phyloP scores from a whole-genome alignment of 2,888 invertebrate species.

The Platynereis dumerilii region DNA sequence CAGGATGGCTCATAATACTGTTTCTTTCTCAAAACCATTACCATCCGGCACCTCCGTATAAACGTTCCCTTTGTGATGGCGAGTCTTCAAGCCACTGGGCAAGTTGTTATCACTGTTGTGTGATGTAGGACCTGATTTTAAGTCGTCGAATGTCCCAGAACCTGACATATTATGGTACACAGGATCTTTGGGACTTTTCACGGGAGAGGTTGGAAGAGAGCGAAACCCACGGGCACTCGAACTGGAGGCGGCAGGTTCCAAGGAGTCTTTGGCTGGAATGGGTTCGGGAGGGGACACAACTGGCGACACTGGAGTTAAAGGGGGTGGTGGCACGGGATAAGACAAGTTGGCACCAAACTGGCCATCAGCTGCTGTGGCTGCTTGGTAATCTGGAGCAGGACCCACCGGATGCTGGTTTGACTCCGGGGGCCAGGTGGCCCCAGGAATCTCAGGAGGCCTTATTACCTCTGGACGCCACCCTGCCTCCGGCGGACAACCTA shows the following conservation, averaged over 20 bases:
- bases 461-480: background rate
- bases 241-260: background rate
- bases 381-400: background rate
- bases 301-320: constrained; percentile 11
- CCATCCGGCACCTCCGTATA: constrained; percentile 20
- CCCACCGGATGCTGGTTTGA: background rate
- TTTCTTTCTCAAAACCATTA: constrained; percentile 20
- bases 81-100: constrained; percentile 8
- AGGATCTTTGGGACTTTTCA: constrained; percentile 14
- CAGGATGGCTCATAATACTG: constrained; percentile 21
- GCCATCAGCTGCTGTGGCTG: background rate
- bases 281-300: constrained; percentile 1
- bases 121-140: background rate
- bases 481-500: background rate
- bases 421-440: background rate
- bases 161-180: background rate
- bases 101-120: background rate
- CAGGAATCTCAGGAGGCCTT: background rate
- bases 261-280: constrained; percentile 4
- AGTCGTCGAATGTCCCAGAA: background rate
- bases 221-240: constrained; percentile 10
- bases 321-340: background rate
- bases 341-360: background rate
- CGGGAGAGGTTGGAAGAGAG: constrained; percentile 21
- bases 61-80: constrained; percentile 19